phyloP scores from a whole-genome alignment of 2,888 invertebrate species.

The Drosophila multiciliata region DNA sequence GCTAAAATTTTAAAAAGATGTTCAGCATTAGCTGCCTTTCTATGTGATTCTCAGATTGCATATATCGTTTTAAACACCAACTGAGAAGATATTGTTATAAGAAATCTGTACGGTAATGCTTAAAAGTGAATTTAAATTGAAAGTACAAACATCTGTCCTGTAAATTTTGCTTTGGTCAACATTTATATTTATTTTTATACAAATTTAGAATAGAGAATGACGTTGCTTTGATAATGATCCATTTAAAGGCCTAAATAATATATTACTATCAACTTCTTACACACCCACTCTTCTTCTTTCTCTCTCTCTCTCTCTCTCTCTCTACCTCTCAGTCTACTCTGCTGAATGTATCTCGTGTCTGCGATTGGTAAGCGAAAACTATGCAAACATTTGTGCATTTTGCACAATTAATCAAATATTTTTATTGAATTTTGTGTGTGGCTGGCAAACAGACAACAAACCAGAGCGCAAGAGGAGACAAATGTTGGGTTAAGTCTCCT shows the following conservation, averaged over 20 bases:
- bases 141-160: not conserved
- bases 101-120: not conserved
- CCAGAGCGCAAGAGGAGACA: slow-evolving; percentile 30
- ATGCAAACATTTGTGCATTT: slow-evolving; percentile 71
- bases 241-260: not conserved
- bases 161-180: not conserved
- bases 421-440: slow-evolving; percentile 67
- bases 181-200: not conserved
- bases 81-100: not conserved
- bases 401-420: slow-evolving; percentile 75
- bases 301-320: not conserved
- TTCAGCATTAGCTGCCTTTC: slow-evolving; percentile 10
- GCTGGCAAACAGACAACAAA: slow-evolving; percentile 55
- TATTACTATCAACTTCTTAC: not conserved
- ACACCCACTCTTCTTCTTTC: not conserved
- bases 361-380: slow-evolving; percentile 63
- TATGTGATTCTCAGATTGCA: slow-evolving; percentile 25
- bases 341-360: not conserved
- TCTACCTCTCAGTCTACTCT: not conserved
- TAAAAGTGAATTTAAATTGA: not conserved
- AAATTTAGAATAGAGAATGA: not conserved
- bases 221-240: not conserved
- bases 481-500: slow-evolving; percentile 61
- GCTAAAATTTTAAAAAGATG: not conserved
- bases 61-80: not conserved